Evolutionary conservation across 2,888 invertebrate species (phyloP), one percentile per base, ranked within the genome.

Genomic region (Netelia virgata): DNA sequence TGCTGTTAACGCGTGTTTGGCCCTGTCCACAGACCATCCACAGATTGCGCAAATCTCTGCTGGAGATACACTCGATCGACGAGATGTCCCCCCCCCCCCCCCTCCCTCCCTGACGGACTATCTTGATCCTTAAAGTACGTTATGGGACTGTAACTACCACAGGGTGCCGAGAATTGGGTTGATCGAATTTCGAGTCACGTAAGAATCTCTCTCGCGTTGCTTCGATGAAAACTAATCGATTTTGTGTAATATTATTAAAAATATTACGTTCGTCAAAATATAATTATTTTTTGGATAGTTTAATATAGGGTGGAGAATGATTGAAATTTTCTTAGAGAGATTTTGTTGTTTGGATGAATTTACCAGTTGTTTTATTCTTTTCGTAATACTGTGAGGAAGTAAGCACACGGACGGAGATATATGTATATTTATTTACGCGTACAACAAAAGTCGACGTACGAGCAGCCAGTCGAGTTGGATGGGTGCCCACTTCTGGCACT

Each of bases 401-500:
- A 3, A 6, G 20, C n/a, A 11, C 28, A 61, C 23, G 16, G 28
- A 23, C 18, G 5, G 23, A 18, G 43, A n/a, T 57, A 1, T 6
- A 53, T 69, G 50, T 14, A 28, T 14, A 28, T 9, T 11, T 14
- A n/a, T 43, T 70, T 63, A 72, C 23, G 57, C 20, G 47, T 57
- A 53, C 23, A 80, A 28, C 53, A n/a, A 70, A 61, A 82, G 75
- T 79, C 74, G 9, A 61, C 23, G 61, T 5, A 55, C 70, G 84
- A 59, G 78, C 69, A 84, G 78, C 59, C 57, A 79, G 78, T 70
- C 59, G 43, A 74, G 64, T 75, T 84, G 84, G 84, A 84, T 82
- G 84, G 82, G 78, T 84, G 82, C 84, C 84, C 85, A 82, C 83
- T 82, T 83, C 85, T 76, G 81, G 83, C 86, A 84, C 86, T 86